These are phyloP conservation scores for Mycogona germanica DNA, from an alignment of 2,888 invertebrate genomes.

Conservation along the genomic window DNA sequence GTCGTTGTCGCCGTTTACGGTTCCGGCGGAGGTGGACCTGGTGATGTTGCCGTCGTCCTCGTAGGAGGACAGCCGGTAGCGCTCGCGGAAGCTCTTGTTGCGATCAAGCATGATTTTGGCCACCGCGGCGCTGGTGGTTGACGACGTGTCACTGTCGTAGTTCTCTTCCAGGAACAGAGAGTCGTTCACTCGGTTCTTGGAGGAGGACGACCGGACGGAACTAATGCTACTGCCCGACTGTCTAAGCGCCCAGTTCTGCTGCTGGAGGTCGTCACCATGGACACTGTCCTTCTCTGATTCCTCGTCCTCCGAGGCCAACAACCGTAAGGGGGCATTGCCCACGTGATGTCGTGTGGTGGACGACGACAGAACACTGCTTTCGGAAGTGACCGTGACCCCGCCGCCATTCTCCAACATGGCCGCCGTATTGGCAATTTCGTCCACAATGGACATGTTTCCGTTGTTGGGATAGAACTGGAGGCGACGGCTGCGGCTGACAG, in stretches of 20 bases:
- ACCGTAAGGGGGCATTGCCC: neutral
- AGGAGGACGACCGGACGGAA: too few species aligned
- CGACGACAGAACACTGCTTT: neutral
- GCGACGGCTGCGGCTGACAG: slow-evolving; percentile 11
- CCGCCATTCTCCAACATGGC: neutral
- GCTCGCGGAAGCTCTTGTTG: neutral
- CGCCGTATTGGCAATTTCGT: neutral
- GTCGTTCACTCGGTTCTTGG: too few species aligned
- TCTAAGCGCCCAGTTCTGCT: too few species aligned
- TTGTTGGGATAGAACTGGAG: slow-evolving; percentile 7
- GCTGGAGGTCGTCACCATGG: too few species aligned
- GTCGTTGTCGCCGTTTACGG: too few species aligned
- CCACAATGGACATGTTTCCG: neutral
- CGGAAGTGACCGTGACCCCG: neutral
- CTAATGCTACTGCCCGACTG: too few species aligned
- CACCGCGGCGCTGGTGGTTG: too few species aligned
- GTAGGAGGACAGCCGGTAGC: neutral
- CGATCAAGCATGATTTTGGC: too few species aligned
- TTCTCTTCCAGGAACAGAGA: too few species aligned
- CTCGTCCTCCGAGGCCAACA: slow-evolving; percentile 8
- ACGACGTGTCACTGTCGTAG: too few species aligned
- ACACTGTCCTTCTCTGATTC: slow-evolving; percentile 12
- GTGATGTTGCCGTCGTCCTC: too few species aligned
- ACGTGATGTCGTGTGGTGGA: neutral
- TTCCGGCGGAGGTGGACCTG: too few species aligned